Evolutionary conservation across 1,140 invertebrate genomes (phyloP), one percentile per base, ranked within the genome.

Genomic region (Solenopsis fugax): DNA sequence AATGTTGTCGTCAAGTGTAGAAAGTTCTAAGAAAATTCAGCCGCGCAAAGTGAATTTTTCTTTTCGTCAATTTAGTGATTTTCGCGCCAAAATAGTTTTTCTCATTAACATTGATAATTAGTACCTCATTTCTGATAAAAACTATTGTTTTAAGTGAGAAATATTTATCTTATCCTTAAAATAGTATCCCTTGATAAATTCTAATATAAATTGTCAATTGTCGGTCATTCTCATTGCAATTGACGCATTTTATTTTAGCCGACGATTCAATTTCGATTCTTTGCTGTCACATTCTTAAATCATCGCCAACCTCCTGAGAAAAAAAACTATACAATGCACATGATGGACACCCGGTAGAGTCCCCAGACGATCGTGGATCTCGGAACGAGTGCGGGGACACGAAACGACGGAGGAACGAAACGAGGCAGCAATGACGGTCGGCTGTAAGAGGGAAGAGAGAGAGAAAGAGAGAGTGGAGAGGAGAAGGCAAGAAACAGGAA

Each of bases 351-450:
- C 64, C 85, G 62, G 64, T 86, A 86, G 64, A 86, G 34, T 37
- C n/a, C n/a, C 37, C 76, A 81, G 76, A 86, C 75, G 50, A 69
- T 81, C 37, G 45, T 50, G 69, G 78, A 73, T 73, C 54, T 29
- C 54, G 34, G 41, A 60, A 86, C 64, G 64, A 86, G 48, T 48
- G 52, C 85, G 85, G 50, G 21, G 58, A 85, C 45, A 24, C n/a
- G 58, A 76, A 54, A 77, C 73, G 84, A 54, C 52, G 37, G 67
- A 82, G 81, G 69, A 54, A 73, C 81, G 71, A 78, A 76, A 89
- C 86, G 80, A 67, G 78, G 78, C 82, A 81, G 56, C 62, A 50
- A 73, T 73, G 82, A 58, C 80, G 80, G 65, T 71, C 67, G 67
- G 67, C n/a, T 21, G 78, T 72, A 50, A 73, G 67, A 34, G 67